Base-by-base conservation (phyloP, 2,113 vertebrate species). In the Laterallus jamaicensis region DNA sequence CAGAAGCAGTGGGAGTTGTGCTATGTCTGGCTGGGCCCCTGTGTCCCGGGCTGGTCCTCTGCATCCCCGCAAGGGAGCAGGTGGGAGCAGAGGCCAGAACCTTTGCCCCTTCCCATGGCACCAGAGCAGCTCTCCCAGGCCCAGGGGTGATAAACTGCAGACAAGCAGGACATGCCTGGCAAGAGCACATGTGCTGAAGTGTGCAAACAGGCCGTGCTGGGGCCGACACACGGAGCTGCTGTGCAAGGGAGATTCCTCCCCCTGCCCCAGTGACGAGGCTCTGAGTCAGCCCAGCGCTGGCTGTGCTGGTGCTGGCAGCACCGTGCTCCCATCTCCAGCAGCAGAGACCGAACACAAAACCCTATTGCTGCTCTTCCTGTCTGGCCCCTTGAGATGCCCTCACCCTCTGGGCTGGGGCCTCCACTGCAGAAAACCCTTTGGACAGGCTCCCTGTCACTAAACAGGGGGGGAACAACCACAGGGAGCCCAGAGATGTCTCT, bases 351-450 rank as follows among this genome's bases (percentile, higher is more conserved):
- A 63, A 35, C 4, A 5, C 12, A 35, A 75, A 59, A 60, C 5
- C 6, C 6, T 6, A 3, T 9, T 58, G 1, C 2, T 12, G 86
- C 19, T 62, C 32, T 81, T 10, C 49, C 29, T 59, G 55, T 18
- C 17, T 4, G 1, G 55, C 28, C 37, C 60, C 77, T 58, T 0
- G 0, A 20, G 58, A 31, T 29, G 82, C 42, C 16, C 42, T 64
- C 4, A 0, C 2, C 5, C 2, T 59, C 49, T 12, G 11, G 0
- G 10, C 47, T 47, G 66, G 44, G 35, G 19, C 25, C 47, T 35
- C 13, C 15, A 2, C 42, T 15, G 50, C 50, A 39, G 50, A 56
- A 82, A 67, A 25, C 39, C 52, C 24, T 56, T 50, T 2, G 25
- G 47, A 18, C 12, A 37, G 44, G 40, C 29, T 93, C 37, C 22